These are phyloP conservation scores for Thaumatotibia leucotreta DNA, from an alignment of 1,140 invertebrate species.

Conservation along the genomic window DNA sequence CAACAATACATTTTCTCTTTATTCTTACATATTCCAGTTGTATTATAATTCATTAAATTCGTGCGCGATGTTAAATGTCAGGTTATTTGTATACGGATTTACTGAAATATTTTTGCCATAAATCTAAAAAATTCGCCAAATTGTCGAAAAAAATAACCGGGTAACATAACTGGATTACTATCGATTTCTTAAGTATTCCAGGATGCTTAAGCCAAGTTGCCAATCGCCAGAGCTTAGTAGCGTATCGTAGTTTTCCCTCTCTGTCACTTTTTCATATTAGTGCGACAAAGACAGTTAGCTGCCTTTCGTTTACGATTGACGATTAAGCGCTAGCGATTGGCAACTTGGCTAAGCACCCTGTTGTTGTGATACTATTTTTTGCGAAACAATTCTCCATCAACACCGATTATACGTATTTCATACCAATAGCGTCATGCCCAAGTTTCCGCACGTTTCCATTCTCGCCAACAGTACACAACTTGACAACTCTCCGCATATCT, in stretches of 20 bases:
- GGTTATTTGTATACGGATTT: not conserved
- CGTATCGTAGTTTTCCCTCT: too few relatives aligned
- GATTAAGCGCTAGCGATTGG: too few relatives aligned
- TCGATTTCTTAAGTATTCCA: not conserved
- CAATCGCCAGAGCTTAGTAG: too few relatives aligned
- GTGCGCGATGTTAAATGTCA: not conserved
- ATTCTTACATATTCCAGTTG: not conserved
- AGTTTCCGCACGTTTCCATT: not conserved
- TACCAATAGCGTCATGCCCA: too few relatives aligned
- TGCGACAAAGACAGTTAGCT: too few relatives aligned
- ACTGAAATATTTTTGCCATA: not conserved
- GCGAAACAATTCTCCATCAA: too few relatives aligned
- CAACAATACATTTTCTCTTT: slow-evolving; percentile 9
- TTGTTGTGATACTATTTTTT: too few relatives aligned
- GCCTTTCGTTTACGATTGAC: too few relatives aligned
- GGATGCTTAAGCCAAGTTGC: too few relatives aligned
- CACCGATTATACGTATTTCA: too few relatives aligned
- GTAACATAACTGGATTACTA: not conserved
- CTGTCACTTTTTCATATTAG: too few relatives aligned
- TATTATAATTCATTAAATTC: not conserved
- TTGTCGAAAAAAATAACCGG: not conserved
- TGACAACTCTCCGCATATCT: slow-evolving; percentile 10
- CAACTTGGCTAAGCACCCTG: too few relatives aligned
- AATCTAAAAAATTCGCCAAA: not conserved
- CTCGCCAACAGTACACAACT: not conserved